Conservation (phyloP, 2,797 vertebrate genomes). For the Sebastes oblongus region DNA sequence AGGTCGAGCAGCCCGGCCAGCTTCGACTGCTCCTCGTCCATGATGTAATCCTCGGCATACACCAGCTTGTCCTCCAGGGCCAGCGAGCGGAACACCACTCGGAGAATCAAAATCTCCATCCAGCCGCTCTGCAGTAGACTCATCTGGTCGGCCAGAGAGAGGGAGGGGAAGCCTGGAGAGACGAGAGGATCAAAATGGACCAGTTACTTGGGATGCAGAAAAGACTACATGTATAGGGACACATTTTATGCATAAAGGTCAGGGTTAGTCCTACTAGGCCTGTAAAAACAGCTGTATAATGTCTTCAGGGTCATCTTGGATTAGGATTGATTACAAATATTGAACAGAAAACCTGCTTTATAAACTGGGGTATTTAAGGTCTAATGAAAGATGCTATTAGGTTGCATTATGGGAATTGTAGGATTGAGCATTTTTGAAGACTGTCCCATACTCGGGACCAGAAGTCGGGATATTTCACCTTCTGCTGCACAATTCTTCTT, state of each 20-base stretch:
- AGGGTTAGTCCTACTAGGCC: not conserved
- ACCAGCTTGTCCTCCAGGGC: constrained; percentile 93
- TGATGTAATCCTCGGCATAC: constrained; percentile 97
- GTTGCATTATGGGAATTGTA: not conserved
- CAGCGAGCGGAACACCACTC: constrained; percentile 96
- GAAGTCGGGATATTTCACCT: not conserved
- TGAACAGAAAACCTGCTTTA: not conserved
- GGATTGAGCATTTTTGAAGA: not conserved
- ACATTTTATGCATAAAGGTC: not conserved
- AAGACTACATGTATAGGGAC: not conserved
- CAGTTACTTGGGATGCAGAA: not conserved
- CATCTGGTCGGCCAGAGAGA: constrained; percentile 98
- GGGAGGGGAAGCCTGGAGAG: constrained; percentile 90
- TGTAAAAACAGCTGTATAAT: not conserved
- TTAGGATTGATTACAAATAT: not conserved
- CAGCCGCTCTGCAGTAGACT: constrained; percentile 97
- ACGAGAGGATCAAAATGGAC: not conserved
- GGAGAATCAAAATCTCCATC: constrained; percentile 98
- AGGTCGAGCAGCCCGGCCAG: constrained; percentile 95
- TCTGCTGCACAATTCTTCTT: not conserved
- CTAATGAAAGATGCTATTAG: not conserved
- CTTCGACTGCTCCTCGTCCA: constrained; percentile 97
- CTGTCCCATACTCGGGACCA: not conserved
- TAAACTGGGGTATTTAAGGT: not conserved
- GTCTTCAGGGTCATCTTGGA: not conserved